Conservation (phyloP, 2,888 invertebrate species). For the Teleogryllus oceanicus region DNA sequence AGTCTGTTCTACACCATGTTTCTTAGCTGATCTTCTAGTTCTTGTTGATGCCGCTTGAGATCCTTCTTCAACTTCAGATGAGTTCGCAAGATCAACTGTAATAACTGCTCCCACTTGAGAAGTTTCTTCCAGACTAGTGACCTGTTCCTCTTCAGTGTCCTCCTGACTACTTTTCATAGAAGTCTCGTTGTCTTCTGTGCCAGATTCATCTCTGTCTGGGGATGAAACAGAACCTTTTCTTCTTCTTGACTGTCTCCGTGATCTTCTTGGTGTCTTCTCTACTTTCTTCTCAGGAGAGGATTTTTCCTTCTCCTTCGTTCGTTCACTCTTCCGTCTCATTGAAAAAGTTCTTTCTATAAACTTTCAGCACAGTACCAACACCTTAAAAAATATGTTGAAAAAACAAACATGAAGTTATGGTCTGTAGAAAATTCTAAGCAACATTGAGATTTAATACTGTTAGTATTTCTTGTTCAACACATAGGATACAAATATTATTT, state of each 20-base stretch:
- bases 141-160: slow-evolving; percentile 34
- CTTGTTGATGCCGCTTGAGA: slow-evolving; percentile 11
- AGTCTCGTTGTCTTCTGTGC: slow-evolving; percentile 46
- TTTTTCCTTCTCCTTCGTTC: slow-evolving; percentile 66
- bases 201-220: slow-evolving; percentile 52
- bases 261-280: slow-evolving; percentile 42
- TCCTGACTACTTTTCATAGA: slow-evolving; percentile 30
- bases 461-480: too few species aligned
- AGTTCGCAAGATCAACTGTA: neutral
- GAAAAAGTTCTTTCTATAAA: neutral
- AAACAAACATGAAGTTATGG: too few species aligned
- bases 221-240: slow-evolving; percentile 57
- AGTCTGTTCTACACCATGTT: slow-evolving; percentile 26
- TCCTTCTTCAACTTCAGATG: slow-evolving; percentile 22
- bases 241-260: slow-evolving; percentile 51
- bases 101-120: neutral
- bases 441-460: too few species aligned
- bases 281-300: slow-evolving; percentile 61
- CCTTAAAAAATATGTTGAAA: too few species aligned
- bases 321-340: slow-evolving; percentile 57
- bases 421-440: too few species aligned
- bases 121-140: slow-evolving; percentile 32
- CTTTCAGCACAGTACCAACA: too few species aligned
- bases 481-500: too few species aligned
- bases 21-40: slow-evolving; percentile 25